Percentiles rank a stretch among this genome's conserved stretches.
Evolutionary conservation across 30 jellyfish, hydroid and myxozoan species (phyloP).

Genomic region (Turritopsis rubra): DNA sequence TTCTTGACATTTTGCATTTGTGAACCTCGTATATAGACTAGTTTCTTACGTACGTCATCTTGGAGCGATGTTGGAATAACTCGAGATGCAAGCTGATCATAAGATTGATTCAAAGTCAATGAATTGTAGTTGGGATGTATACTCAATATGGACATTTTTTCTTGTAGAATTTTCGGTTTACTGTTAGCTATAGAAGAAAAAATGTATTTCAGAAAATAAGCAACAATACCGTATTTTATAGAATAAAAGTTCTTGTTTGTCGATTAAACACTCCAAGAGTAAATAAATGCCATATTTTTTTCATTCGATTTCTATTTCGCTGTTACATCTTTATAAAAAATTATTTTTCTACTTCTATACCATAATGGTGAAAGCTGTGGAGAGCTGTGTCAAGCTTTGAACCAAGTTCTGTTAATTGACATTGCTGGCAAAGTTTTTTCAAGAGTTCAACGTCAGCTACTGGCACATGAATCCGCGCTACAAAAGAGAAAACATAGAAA

Average conservation of each 20-base stretch:
- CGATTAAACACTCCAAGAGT: too few species aligned
- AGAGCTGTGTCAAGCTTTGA: slow-evolving; percentile 34
- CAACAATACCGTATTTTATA: not conserved
- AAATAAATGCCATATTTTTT: too few species aligned
- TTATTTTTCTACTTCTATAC: slow-evolving; percentile 36
- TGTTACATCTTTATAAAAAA: too few species aligned
- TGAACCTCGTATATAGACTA: too few species aligned
- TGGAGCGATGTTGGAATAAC: not conserved
- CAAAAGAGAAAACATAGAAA: not conserved
- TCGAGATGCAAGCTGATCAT: not conserved
- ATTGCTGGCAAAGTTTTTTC: slow-evolving; percentile 43
- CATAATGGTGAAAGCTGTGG: slow-evolving; percentile 35
- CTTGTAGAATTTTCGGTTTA: slow-evolving; percentile 42
- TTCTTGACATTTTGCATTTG: too few species aligned
- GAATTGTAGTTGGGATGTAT: slow-evolving; percentile 32
- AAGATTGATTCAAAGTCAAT: slow-evolving; percentile 27
- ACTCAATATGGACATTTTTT: slow-evolving; percentile 44
- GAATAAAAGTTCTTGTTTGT: too few species aligned
- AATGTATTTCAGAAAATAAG: too few species aligned
- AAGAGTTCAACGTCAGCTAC: slow-evolving; percentile 30
- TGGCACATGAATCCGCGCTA: slow-evolving; percentile 52
- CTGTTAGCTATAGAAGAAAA: slow-evolving; percentile 42
- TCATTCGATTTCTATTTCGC: too few species aligned
- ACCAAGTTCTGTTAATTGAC: slow-evolving; percentile 34
- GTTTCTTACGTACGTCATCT: not conserved